Evolutionary conservation across 2,888 invertebrate species (phyloP).

Genomic region (Scelioninae gen. 1): DNA sequence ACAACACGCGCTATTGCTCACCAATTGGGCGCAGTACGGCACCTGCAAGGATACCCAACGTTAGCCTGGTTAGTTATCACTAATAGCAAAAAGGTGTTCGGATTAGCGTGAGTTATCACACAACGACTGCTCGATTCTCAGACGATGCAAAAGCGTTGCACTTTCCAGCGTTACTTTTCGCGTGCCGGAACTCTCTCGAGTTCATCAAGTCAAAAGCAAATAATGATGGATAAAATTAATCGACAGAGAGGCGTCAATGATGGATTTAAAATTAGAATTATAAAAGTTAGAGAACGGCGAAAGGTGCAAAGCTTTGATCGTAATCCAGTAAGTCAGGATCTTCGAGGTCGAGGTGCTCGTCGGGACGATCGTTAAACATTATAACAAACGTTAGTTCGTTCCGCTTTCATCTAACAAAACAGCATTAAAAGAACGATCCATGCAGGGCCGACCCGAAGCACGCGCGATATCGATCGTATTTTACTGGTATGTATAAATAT

Average conservation of each 20-base stretch:
- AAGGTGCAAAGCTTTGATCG: conserved; percentile 67
- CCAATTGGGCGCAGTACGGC: conserved; percentile 96
- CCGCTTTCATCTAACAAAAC: conserved; percentile 65
- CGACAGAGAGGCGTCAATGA: not conserved
- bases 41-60: conserved; percentile 88
- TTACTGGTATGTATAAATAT: conserved; percentile 48
- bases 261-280: conserved; percentile 1
- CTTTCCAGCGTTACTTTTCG: conserved; percentile 46
- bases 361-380: conserved; percentile 66
- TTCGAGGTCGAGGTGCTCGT: conserved; percentile 70
- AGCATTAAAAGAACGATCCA: conserved; percentile 79
- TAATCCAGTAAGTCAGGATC: conserved; percentile 68
- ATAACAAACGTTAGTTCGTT: conserved; percentile 65
- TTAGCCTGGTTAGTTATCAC: conserved; percentile 82
- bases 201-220: conserved; percentile 7
- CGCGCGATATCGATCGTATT: conserved; percentile 75
- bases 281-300: conserved; percentile 18
- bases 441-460: conserved; percentile 83
- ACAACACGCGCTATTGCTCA: conserved; percentile 98
- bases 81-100: conserved; percentile 73
- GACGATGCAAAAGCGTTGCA: conserved; percentile 68
- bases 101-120: conserved; percentile 73
- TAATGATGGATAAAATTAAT: conserved; percentile 6
- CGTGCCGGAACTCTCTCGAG: conserved; percentile 6
- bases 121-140: conserved; percentile 65